Conservation (phyloP, 2,888 invertebrate genomes). For the Crematogaster levior region DNA sequence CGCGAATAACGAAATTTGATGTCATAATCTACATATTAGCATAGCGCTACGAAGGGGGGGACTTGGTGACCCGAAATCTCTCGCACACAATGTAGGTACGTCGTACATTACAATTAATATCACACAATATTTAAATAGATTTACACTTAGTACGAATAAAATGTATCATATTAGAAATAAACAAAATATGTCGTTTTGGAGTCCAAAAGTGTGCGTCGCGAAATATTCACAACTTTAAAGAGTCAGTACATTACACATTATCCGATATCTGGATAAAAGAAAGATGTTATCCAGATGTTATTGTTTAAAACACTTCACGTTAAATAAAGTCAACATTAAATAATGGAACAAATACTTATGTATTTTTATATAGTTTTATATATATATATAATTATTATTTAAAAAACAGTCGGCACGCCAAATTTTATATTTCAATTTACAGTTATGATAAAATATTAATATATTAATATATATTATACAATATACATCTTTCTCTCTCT, state of each 20-base stretch:
- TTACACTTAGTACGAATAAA: constrained; percentile 16
- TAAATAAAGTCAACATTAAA: no score
- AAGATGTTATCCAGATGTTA: background rate
- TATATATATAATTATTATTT: no score
- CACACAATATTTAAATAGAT: constrained; percentile 46
- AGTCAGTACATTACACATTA: background rate
- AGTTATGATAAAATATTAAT: no score
- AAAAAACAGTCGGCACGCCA: no score
- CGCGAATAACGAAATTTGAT: constrained; percentile 56
- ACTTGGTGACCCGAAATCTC: constrained; percentile 45
- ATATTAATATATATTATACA: no score
- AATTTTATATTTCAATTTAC: no score
- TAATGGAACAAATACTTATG: no score
- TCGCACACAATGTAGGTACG: no score
- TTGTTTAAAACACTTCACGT: background rate
- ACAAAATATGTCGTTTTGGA: background rate
- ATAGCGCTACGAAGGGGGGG: background rate
- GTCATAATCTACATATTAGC: constrained; percentile 59
- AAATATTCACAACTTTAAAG: constrained; percentile 4
- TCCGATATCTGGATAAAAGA: background rate
- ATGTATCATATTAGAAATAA: constrained; percentile 4
- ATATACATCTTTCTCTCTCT: no score
- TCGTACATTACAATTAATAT: constrained; percentile 39
- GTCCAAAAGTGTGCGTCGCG: no score
- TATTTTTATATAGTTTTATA: no score